Base-by-base conservation (phyloP, 2,888 invertebrate species). In the Microplitis manilae region DNA sequence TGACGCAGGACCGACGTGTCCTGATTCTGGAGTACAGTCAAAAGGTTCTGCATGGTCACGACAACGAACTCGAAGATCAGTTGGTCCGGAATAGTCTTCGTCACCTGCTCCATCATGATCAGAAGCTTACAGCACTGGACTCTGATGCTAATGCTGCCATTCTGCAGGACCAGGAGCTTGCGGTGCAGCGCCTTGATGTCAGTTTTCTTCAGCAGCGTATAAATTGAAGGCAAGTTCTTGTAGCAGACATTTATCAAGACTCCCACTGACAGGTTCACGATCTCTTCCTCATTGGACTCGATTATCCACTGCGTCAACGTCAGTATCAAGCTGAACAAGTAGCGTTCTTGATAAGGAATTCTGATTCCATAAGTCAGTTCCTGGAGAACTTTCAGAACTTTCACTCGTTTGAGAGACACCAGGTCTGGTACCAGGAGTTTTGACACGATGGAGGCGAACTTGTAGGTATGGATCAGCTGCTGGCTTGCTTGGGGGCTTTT, bases 311-410 rank as follows among this genome's bases (percentile, higher is more conserved):
- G 92, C 0, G 94, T 93, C 0, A 96, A 89, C 20, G 92, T 93
- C 75, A 93, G 92, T 88, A 96, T 93, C 8, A 96, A 90, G 79
- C 92, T 91, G 0, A 93, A 90, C 64, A 96, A 90, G 87, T 95
- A 94, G 0, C 95, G 94, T 84, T 96, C 95, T 87, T 95, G 95
- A 95, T 95, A 96, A 6, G 93, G 93, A 39, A 96, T 94, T 86
- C 93, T 94, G 17, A 95, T 94, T 40, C 95, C 95, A 83, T 95
- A 95, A 0, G 95, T 94, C 77, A 96, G 91, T 85, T 95, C 95
- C 92, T 95, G 94, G 90, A 94, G 93, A 59, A 95, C 91, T 81
- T 92, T 91, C 1, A 95, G 89, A 1, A 94, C 89, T 84, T 92
- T 91, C 50, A 93, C 91, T 90, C 93, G 93, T 85, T 94, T 94